A percentile compares a stretch with the other conserved stretches of the same genome.
phyloP scores from a whole-genome alignment of 2,888 invertebrate species.

The Polyommatus icarus region DNA sequence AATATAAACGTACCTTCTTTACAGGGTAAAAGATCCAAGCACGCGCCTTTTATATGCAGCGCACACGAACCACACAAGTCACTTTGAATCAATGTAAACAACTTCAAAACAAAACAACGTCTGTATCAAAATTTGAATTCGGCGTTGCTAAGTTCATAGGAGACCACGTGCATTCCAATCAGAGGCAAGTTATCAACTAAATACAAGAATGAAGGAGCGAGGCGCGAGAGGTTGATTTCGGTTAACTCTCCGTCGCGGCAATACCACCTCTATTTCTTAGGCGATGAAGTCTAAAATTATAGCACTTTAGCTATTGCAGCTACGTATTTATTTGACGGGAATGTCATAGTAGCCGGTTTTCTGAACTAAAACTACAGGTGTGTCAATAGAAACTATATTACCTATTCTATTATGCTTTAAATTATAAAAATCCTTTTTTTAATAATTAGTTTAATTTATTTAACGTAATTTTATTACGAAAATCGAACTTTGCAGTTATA shows the following conservation, averaged over 20 bases:
- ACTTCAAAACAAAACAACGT: constrained; percentile 41
- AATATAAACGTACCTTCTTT: constrained; percentile 17
- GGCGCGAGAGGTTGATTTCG: constrained; percentile 57
- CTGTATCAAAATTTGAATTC: constrained; percentile 25
- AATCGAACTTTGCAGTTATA: background rate
- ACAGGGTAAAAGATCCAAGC: constrained; percentile 23
- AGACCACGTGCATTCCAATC: constrained; percentile 54
- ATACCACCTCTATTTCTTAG: background rate
- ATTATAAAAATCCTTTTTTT: background rate
- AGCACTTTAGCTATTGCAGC: background rate
- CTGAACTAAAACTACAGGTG: constrained; percentile 44
- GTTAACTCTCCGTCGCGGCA: constrained; percentile 32
- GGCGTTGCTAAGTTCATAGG: constrained; percentile 8
- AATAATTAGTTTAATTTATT: no score
- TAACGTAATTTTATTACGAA: background rate
- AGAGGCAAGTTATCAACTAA: constrained; percentile 55
- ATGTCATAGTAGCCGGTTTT: constrained; percentile 45
- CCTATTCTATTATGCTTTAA: background rate
- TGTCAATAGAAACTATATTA: constrained; percentile 37
- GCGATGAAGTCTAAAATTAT: constrained; percentile 1
- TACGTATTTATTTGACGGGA: constrained; percentile 41
- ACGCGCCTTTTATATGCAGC: background rate
- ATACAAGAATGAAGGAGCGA: constrained; percentile 35
- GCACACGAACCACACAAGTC: constrained; percentile 22
- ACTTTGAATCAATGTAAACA: constrained; percentile 23